Evolutionary conservation across 1,140 invertebrate species (phyloP).

Genomic region (Caenorhabditis briggsae): DNA sequence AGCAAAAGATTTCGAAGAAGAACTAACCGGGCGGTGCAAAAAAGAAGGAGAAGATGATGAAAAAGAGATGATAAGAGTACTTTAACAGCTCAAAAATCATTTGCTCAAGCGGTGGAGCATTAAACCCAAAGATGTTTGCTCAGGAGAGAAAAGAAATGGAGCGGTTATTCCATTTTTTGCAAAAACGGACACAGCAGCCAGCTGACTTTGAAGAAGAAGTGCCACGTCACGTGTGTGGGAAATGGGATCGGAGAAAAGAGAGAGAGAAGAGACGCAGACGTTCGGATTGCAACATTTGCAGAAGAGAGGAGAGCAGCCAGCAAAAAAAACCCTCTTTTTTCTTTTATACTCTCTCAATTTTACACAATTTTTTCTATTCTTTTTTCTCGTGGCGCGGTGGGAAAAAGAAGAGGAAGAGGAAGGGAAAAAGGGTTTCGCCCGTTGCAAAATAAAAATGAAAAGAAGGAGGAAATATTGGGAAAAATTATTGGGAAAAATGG

Average conservation of each 20-base stretch:
- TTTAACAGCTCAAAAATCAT: slow-evolving; percentile 22
- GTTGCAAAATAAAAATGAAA: slow-evolving; percentile 9
- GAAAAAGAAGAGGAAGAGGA: not conserved
- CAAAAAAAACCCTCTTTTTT: not conserved
- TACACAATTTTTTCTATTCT: not conserved
- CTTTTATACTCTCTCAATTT: not conserved
- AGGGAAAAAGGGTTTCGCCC: not conserved
- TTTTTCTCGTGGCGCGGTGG: not conserved
- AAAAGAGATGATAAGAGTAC: slow-evolving; percentile 7
- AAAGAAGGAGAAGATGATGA: not conserved
- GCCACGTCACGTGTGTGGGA: not conserved
- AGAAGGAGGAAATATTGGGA: too few species aligned
- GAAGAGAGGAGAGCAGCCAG: not conserved
- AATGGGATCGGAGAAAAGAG: not conserved
- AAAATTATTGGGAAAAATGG: too few species aligned
- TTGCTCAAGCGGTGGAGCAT: not conserved
- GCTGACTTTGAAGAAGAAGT: slow-evolving; percentile 9
- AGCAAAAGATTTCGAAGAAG: too few species aligned
- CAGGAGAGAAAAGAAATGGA: not conserved
- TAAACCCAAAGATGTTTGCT: not conserved
- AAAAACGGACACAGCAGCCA: not conserved
- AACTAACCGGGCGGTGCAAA: not conserved
- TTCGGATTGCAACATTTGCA: slow-evolving; percentile 19
- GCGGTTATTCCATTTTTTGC: not conserved
- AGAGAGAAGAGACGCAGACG: not conserved